Base-by-base conservation (phyloP, 2,888 invertebrate genomes). In the Plagodis dolabraria region DNA sequence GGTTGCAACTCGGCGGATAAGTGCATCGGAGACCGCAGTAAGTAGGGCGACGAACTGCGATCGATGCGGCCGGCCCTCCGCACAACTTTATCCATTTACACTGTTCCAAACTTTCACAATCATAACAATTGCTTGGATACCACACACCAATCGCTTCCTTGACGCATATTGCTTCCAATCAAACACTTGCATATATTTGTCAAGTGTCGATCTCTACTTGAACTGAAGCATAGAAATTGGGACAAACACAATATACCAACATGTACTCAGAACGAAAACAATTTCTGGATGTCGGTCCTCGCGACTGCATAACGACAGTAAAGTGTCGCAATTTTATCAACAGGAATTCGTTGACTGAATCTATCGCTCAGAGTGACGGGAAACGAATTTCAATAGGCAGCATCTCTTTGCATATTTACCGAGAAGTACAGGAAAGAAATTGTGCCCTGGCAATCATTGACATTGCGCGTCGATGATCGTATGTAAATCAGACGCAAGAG, bases 41-140 rank as follows among this genome's bases (percentile, higher is more conserved):
- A 91, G 90, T 92, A 91, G 92, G 90, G 82, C 92, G 90, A 89
- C 92, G 91, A 92, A 91, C 92, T 89, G 84, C 89, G 91, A 91
- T 91, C 92, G 92, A 92, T 92, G 86, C 80, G 80, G 76, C 72
- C 83, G 85, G 85, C 87, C 87, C 88, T 87, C 89, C 72, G 80
- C 74, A 83, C 87, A 89, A 89, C 87, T 91, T 89, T 88, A 89
- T 88, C 86, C 91, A 88, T 90, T 90, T 86, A 84, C 87, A 90
- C 82, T 79, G 85, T 79, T 80, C 83, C 85, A 83, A 89, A 89
- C 88, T 88, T 89, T 83, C 79, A 79, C 86, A 85, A 88, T 87
- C 85, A 87, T 82, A 87, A 85, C 84, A 85, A 77, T 72, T 76
- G 74, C 74, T 74, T 67, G 71, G 65, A 67, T 53, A 43, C 61